Conservation (phyloP, 2,797 vertebrate species). For the Hybognathus amarus region DNA sequence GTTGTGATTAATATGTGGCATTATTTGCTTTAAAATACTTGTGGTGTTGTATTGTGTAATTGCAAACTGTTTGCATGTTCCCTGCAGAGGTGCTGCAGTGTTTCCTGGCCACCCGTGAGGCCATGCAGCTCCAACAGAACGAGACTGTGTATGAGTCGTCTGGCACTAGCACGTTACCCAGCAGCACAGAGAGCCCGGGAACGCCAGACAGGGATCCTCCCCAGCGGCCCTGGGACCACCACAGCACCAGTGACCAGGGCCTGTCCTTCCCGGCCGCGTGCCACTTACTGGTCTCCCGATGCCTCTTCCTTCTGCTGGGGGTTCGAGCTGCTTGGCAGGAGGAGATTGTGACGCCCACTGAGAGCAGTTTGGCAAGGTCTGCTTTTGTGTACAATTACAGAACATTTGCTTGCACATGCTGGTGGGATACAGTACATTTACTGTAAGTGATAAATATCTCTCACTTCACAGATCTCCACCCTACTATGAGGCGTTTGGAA, state of each 20-base stretch:
- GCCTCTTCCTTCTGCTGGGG: constrained; percentile 81
- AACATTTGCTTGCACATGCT: constrained; percentile 11
- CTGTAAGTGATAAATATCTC: neutral
- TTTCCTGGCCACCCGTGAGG: constrained; percentile 83
- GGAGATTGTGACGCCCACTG: constrained; percentile 59
- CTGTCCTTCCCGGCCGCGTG: constrained; percentile 78
- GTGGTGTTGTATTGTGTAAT: neutral
- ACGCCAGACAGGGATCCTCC: constrained; percentile 73
- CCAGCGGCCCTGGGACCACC: constrained; percentile 69
- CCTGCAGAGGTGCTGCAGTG: constrained; percentile 81
- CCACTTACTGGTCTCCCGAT: constrained; percentile 80
- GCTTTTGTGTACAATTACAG: constrained; percentile 29
- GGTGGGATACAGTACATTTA: neutral
- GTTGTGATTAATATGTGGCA: neutral
- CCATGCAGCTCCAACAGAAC: constrained; percentile 83
- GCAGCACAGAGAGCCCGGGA: constrained; percentile 77
- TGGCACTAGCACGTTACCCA: constrained; percentile 79
- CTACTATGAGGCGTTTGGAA: constrained; percentile 21
- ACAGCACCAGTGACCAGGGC: constrained; percentile 70
- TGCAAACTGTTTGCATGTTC: neutral
- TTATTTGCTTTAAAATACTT: neutral
- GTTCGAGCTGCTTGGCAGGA: constrained; percentile 80
- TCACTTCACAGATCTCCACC: constrained; percentile 28
- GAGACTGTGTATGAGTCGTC: constrained; percentile 84
- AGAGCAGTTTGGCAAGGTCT: constrained; percentile 65